These are phyloP conservation scores for Pentamera pediparva DNA, from an alignment of 53 echinoderm and acorn worm species.

Conservation along the genomic window DNA sequence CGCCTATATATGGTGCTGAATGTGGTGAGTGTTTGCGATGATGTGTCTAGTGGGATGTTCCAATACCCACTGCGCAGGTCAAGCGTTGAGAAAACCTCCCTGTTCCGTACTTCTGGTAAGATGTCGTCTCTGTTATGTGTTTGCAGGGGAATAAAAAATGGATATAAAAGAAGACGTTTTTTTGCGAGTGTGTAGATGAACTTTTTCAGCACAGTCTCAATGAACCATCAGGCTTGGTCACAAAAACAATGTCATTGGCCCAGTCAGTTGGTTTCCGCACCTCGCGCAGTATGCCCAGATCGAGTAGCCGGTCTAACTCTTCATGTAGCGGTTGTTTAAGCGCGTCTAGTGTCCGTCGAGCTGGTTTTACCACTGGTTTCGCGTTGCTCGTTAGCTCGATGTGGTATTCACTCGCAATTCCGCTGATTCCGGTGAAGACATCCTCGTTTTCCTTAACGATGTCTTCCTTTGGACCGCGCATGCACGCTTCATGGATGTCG, in stretches of 20 bases:
- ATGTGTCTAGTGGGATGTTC: constrained; percentile 19
- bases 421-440: background rate
- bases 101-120: constrained; percentile 21
- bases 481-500: background rate
- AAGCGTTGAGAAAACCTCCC: constrained; percentile 19
- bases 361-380: constrained; percentile 1
- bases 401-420: background rate
- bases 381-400: background rate
- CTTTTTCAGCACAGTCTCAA: constrained; percentile 24
- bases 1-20: constrained; percentile 27
- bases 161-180: no score
- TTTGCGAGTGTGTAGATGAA: constrained; percentile 13
- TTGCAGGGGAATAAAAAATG: no score
- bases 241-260: background rate
- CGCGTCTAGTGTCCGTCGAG: background rate
- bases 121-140: no score
- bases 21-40: constrained; percentile 25
- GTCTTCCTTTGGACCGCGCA: background rate
- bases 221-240: constrained; percentile 25
- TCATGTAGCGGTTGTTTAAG: constrained; percentile 3
- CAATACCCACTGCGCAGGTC: constrained; percentile 31
- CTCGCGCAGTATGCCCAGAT: constrained; percentile 2
- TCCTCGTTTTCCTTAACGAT: constrained; percentile 7
- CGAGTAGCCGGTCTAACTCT: background rate
- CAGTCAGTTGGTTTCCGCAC: constrained; percentile 5